Evolutionary conservation across 2,113 vertebrate species (phyloP), one percentile per base, ranked within the genome.

Genomic region (Equus quagga): DNA sequence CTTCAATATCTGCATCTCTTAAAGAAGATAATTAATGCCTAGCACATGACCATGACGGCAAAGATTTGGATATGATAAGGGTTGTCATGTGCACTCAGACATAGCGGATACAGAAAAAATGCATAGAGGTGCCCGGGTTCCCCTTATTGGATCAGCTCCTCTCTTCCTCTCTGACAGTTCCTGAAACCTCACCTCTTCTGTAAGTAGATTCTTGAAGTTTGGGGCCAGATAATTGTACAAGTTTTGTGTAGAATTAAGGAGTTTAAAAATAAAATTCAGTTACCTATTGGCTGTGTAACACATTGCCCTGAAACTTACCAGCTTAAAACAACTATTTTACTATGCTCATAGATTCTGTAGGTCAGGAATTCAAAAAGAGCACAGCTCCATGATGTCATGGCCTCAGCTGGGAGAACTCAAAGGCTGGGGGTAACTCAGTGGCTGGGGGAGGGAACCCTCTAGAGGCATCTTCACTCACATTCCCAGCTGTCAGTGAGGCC

Each of bases 201-300:
- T 64, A 82, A 67, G 51, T 33, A 67, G 13, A 11, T 91, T 86
- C 62, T 91, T 79, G 44, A 14, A 86, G 23, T 41, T 6, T 60
- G 49, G 67, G 56, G 28, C 41, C 70, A 51, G 72, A 84, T 41
- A 83, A 87, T 44, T n/a, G 46, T 28, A 64, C 1, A 58, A 49
- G 26, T 60, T 90, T 72, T 90, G 19, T 49, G 58, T 72, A 60
- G 80, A 51, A 79, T 54, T 54, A 86, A 89, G 23, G 56, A 49
- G 18, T 54, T 70, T 73, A 28, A 90, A 95, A 97, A 80, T 76
- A 92, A 94, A 90, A 72, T 65, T 54, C 24, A 9, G 21, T 73
- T 91, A 24, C 65, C 36, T 21, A 31, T 64, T 31, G 46, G 33
- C 23, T 33, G 3, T 49, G 33, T 81, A 81, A 90, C 8, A 87